phyloP scores from a whole-genome alignment of 2,113 vertebrate species.

The Seriola aureovittata region DNA sequence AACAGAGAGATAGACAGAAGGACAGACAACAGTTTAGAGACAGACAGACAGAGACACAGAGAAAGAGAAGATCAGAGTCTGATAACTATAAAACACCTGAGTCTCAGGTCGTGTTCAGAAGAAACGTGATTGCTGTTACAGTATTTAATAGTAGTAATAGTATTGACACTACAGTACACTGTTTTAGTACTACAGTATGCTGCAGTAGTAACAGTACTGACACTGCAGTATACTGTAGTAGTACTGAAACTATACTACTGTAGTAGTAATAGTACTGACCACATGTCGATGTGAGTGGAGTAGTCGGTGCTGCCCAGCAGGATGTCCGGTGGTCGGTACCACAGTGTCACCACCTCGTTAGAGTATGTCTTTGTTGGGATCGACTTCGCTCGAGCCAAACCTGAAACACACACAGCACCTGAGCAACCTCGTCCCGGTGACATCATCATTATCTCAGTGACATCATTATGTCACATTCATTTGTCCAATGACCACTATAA shows the following conservation, averaged over 20 bases:
- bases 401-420: slow-evolving; percentile 66
- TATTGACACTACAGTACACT: neutral
- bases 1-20: too few relatives aligned
- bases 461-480: neutral
- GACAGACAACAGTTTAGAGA: too few relatives aligned
- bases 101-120: too few relatives aligned
- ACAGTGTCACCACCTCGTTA: slow-evolving; percentile 93
- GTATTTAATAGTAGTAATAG: neutral
- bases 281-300: slow-evolving; percentile 96
- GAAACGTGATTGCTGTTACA: too few relatives aligned
- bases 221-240: neutral
- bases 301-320: slow-evolving; percentile 92
- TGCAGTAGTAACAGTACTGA: neutral
- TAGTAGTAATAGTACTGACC: slow-evolving; percentile 73
- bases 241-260: too few relatives aligned
- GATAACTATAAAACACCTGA: too few relatives aligned
- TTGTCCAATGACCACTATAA: too few relatives aligned
- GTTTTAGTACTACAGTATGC: neutral
- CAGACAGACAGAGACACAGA: too few relatives aligned
- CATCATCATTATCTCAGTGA: neutral
- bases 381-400: slow-evolving; percentile 92
- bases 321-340: slow-evolving; percentile 94
- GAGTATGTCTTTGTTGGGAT: slow-evolving; percentile 95
- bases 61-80: too few relatives aligned
- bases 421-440: neutral